Evolutionary conservation across 2,797 vertebrate genomes (phyloP).

Genomic region (Eulemur coronatus): DNA sequence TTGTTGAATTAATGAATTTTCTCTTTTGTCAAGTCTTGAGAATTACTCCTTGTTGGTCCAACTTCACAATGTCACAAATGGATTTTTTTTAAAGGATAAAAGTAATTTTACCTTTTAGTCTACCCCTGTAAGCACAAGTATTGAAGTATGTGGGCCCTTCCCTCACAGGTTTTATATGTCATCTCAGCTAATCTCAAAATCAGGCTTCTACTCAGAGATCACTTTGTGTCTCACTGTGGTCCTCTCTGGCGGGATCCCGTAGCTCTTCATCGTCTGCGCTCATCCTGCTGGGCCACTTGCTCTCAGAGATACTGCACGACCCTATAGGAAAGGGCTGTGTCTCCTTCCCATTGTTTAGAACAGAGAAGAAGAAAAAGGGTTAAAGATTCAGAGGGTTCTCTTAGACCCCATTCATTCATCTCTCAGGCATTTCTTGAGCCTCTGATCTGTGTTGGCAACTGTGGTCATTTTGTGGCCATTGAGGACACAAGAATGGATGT

Average conservation of each 20-base stretch:
- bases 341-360: not conserved
- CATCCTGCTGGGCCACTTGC: not conserved
- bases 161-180: not conserved
- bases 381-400: not conserved
- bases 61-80: not conserved
- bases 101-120: not conserved
- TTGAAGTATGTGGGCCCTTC: not conserved
- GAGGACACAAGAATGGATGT: not conserved
- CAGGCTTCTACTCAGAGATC: not conserved
- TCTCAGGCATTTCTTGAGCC: not conserved
- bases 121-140: not conserved
- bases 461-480: not conserved
- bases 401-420: not conserved
- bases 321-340: not conserved
- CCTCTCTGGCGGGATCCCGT: fast-evolving
- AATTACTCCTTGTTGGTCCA: not conserved
- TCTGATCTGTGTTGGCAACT: not conserved
- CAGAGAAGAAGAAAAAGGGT: not conserved
- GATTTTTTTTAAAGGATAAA: not conserved
- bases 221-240: too few relatives aligned
- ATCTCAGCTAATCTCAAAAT: not conserved
- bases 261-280: not conserved
- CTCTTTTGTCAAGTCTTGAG: not conserved
- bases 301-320: not conserved
- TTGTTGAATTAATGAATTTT: not conserved